Base-by-base conservation (phyloP, 2,888 invertebrate species). In the Norana najaformis region DNA sequence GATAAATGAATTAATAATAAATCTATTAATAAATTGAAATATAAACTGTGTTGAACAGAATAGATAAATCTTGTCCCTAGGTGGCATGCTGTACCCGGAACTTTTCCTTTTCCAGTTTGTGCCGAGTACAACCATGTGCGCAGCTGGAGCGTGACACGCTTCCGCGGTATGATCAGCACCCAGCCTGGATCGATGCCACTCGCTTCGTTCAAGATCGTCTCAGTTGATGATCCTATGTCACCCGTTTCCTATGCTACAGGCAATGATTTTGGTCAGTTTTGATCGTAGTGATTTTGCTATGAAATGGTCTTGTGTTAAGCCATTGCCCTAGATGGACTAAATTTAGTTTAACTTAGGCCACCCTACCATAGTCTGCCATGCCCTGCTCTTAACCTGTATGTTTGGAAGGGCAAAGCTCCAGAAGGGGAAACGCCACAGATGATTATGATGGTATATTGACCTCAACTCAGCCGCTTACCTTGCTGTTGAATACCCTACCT, bases 151-250 rank as follows among this genome's bases (percentile, higher is more conserved):
- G 97, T 99, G 88, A 99, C 98, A 0, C 96, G 99, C 91, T 99
- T 99, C 95, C 96, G 99, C 83, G 99, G 99, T 18, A 99, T 99
- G 98, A 98, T 99, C 92, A 98, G 98, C 85, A 99, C 99, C 0
- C 99, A 99, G 95, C 99, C 99, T 0, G 99, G 99, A 11, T 98
- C 98, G 16, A 98, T 98, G 85, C 98, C 99, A 0, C 97, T 99
- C 34, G 98, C 99, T 0, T 98, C 98, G 16, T 99, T 99, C 95
- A 99, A 99, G 95, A 97, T 98, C 91, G 96, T 98, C n/a, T 97
- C 98, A 0, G 95, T 98, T 53, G 97, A 97, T 92, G 96, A 96
- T 91, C 94, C 95, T 20, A 95, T 96, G 89, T 94, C 95, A 2
- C 94, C 94, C 88, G 93, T 94, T 39, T 94, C 95, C 92, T 95